A percentile compares a stretch with the other conserved stretches of the same genome.
These are phyloP conservation scores for Synanthedon vespiformis DNA, from an alignment of 2,888 invertebrate species.

Conservation along the genomic window DNA sequence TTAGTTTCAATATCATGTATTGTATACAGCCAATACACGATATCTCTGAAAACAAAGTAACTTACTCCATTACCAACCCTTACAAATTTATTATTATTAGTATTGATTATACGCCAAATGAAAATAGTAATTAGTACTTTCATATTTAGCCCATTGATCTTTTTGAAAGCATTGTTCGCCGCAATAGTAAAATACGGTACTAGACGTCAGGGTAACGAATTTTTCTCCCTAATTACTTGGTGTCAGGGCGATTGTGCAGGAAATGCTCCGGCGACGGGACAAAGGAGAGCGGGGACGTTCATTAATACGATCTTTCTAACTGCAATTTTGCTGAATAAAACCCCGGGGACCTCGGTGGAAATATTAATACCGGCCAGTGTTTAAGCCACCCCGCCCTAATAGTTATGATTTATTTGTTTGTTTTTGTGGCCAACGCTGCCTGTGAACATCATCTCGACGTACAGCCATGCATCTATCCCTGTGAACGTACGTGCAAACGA, in stretches of 20 bases:
- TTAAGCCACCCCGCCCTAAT: constrained; percentile 44
- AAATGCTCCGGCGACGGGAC: constrained; percentile 54
- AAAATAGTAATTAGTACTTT: background rate
- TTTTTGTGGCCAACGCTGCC: constrained; percentile 5
- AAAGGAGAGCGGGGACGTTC: constrained; percentile 62
- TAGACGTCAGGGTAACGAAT: constrained; percentile 55
- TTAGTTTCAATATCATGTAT: too few relatives aligned
- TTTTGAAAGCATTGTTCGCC: constrained; percentile 12
- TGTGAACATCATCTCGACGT: background rate
- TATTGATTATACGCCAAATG: too few relatives aligned
- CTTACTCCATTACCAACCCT: too few relatives aligned
- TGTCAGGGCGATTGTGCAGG: constrained; percentile 66
- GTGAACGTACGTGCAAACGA: too few relatives aligned
- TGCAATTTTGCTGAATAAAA: constrained; percentile 67
- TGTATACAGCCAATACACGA: too few relatives aligned
- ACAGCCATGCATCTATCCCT: too few relatives aligned
- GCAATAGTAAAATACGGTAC: constrained; percentile 42
- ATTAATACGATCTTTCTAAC: constrained; percentile 69
- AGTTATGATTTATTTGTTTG: constrained; percentile 54
- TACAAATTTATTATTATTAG: too few relatives aligned
- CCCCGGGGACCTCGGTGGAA: constrained; percentile 39
- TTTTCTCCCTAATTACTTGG: constrained; percentile 68
- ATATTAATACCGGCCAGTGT: constrained; percentile 63
- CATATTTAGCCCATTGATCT: background rate
- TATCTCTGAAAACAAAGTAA: too few relatives aligned